Base-by-base conservation (phyloP, 2,797 vertebrate species). In the Pteropus rufus region DNA sequence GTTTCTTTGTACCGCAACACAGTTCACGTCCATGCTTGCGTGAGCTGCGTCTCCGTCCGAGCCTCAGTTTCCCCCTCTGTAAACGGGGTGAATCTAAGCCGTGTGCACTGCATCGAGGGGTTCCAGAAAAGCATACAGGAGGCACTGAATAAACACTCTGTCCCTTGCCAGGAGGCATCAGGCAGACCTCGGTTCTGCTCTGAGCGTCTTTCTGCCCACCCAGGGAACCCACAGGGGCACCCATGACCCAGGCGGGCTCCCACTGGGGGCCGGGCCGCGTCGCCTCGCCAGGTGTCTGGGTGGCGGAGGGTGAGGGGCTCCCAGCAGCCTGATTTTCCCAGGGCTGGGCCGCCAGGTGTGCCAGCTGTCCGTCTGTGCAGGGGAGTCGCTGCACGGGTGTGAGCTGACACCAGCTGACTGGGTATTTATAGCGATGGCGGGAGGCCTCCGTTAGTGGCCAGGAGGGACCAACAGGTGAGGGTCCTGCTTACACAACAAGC, bases 221-320 rank as follows among this genome's bases (percentile, higher is more conserved):
- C 62, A 39, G 49, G 0, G 44, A 31, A 16, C 10, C 7, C 62
- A 14, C 2, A 1, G 23, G 54, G 62, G 16, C 44, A 1, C n/a
- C 62, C 2, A 14, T 34, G 88, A 26, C 34, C 1, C 16, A 2
- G 36, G 34, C 5, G 0, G 39, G 79, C 15, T 3, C 41, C 75
- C 16, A 0, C 36, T 16, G 24, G 58, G 21, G 14, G 23, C 49
- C 0, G 1, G 77, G 16, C 6, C 0, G 2, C 1, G 10, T 12
- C 4, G 5, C 36, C 75, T 31, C 7, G 49, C 52, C 16, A 12
- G 91, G 65, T 41, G 65, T 36, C 76, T 3, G 16, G 62, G 34
- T 10, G 19, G 24, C 0, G 0, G 60, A 67, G 44, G 41, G 12
- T 21, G 60, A 44, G 67, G 89, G 86, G 89, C 44, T 69, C 34